Evolutionary conservation across 2,113 vertebrate species (phyloP), one percentile per base, ranked within the genome.

Genomic region (Tor tambroides): DNA sequence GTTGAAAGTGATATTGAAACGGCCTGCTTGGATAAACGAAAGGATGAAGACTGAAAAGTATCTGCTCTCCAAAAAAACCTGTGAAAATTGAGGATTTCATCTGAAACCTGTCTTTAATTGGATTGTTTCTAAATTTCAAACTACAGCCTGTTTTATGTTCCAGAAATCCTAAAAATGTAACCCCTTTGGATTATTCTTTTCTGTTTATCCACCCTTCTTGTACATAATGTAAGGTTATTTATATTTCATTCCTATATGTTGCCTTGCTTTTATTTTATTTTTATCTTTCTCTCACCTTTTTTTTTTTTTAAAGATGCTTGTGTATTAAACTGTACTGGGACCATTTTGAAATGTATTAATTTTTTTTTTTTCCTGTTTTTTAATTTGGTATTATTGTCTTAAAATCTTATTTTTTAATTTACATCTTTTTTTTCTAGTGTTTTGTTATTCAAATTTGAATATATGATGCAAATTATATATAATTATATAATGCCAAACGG

Each of bases 221-320:
- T 95, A 95, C 92, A 95, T 95, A 95, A 89, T 93, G 92, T 94
- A 93, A 92, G 89, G 89, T 94, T 95, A 95, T 96, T 95, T 96
- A 96, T 95, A 94, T 91, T 93, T 94, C 90, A 92, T 94, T 94
- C 88, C 89, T 94, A 88, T 92, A 88, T 89, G 87, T 92, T 90
- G 81, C 92, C 91, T 92, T 89, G 90, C 89, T 93, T 93, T 77
- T 88, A 80, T 65, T 92, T 91, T 90, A 82, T 80, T 88, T 90
- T 86, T 82, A 46, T 84, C 78, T 54, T 30, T 85, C 51, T 38
- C 35, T 80, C 61, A 63, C 41, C 78, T 86, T 32, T 87, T 84
- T 56, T 56, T 56, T 51, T 51, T 19, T 54, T 86, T 80, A 26
- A 23, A 61, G 26, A 49, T 85, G 89, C 76, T 86, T 94, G 91